Evolutionary conservation across 2,888 invertebrate genomes (phyloP), one percentile per base, ranked within the genome.

Genomic region (Omphaloscelis lunosa): DNA sequence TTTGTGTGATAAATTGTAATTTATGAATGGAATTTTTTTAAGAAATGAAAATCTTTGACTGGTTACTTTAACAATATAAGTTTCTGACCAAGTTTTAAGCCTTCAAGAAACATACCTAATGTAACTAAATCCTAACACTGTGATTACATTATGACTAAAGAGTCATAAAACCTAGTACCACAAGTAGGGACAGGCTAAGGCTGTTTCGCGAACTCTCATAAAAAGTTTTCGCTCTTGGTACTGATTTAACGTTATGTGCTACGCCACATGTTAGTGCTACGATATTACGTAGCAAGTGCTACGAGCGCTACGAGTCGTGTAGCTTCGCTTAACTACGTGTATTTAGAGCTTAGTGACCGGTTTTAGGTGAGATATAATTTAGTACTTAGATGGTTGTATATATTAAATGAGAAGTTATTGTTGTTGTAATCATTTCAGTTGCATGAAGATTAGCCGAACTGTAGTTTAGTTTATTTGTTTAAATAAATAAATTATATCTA

Each of bases 171-270:
- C 15, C n/a, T 39, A 62, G 58, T 29, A 67, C 27, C 20, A 58
- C 58, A 62, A 67, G 23, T 58, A 62, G 15, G n/a, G 69, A 79
- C 62, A 83, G 66, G 72, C 72, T 73, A 29, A 59, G 79, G 65
- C 70, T 29, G 65, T 59, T 71, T 77, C 66, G 20, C 23, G 59
- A 53, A 72, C 65, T 58, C 41, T 61, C 82, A 75, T 77, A 81
- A 68, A 79, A 75, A 84, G 56, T 75, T 86, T 41, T 17, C 56
- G 39, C 70, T 77, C 73, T 76, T 82, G 77, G 79, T 76, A 61
- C 70, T 71, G 73, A 76, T 77, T 81, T 75, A 83, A 73, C 68
- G 73, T 72, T 68, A 78, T 65, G 75, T 58, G 65, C 77, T 81
- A 75, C 76, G 72, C 63, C 74, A 75, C 63, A 75, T 70, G 70